Percentiles rank a stretch among this genome's conserved stretches.
Evolutionary conservation across 2,888 invertebrate species (phyloP).

Genomic region (Petrophora chlorosata): DNA sequence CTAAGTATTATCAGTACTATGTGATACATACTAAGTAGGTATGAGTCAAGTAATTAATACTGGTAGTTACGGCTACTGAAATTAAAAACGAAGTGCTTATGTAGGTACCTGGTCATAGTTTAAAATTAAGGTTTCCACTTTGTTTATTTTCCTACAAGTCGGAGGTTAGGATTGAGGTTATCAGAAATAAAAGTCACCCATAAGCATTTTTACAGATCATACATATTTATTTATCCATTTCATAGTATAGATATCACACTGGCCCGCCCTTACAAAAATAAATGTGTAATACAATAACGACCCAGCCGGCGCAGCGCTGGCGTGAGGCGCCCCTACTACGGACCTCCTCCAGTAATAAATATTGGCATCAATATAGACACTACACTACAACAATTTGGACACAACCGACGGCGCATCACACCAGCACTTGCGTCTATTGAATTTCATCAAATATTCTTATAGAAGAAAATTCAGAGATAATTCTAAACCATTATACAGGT

Average conservation of each 20-base stretch:
- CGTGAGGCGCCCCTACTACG: conserved; percentile 56
- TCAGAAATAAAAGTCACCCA: conserved; percentile 53
- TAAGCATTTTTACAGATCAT: conserved; percentile 83
- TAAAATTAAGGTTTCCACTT: no score
- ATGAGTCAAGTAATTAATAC: no score
- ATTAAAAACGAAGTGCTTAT: no score
- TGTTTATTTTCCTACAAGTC: no score
- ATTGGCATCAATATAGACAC: conserved; percentile 70
- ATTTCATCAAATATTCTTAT: conserved; percentile 70
- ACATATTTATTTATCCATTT: conserved; percentile 84
- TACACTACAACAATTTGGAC: conserved; percentile 78
- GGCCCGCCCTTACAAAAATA: conserved; percentile 84
- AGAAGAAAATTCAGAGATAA: conserved; percentile 74
- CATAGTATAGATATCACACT: conserved; percentile 84
- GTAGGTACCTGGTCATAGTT: no score
- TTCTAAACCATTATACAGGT: conserved; percentile 83
- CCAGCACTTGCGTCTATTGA: conserved; percentile 63
- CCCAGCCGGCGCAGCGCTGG: conserved; percentile 67
- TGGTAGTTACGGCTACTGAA: no score
- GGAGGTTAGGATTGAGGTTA: no score
- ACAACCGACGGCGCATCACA: conserved; percentile 67
- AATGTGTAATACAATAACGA: conserved; percentile 81
- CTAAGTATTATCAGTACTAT: no score
- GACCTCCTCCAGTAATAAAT: conserved; percentile 55
- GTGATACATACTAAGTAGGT: no score